Base-by-base conservation (phyloP, 2,888 invertebrate species). In the Oscheius myriophilus region DNA sequence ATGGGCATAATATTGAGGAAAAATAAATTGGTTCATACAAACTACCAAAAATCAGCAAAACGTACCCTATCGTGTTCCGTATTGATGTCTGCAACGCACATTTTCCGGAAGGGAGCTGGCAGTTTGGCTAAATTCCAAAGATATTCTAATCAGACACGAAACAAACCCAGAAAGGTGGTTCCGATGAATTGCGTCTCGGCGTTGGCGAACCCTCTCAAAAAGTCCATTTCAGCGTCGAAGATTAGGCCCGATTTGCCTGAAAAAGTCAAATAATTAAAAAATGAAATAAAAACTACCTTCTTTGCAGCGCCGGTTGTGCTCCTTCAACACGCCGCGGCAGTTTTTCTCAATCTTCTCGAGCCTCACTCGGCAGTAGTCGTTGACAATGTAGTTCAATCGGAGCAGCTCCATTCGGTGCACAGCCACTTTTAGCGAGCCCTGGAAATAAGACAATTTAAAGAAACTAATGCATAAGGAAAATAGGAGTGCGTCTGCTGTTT, bases 281-380 rank as follows among this genome's bases (percentile, higher is more conserved):
- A 57, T 12, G 12, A 12, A 41, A 23, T 4, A 39, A 1, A n/a
- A 26, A n/a, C 12, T 3, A 23, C 67, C 61, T 46, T 70, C 70
- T 4, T 63, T 53, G 1, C 46, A 18, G 16, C 80, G 65, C 21
- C 69, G 61, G n/a, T 70, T 58, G 53, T 83, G 80, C 43, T 77
- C 68, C 9, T 66, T 65, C 21, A 83, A 55, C 12, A 67, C 49
- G 16, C 62, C 52, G 39, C 70, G 70, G n/a, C 79, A 70, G 64
- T 83, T 79, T 49, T 53, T 18, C 45, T 83, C 83, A 39, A 83
- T 83, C 57, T 83, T 83, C 25, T 52, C 54, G 9, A 83, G 65
- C 0, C 78, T 70, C n/a, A 67, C 67, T 62, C 77, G 57, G 7
- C 82, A 26, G 63, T 83, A 83, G 41, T 80, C 78, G 43, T 82